Evolutionary conservation across 2,888 invertebrate genomes (phyloP), one percentile per base, ranked within the genome.

Genomic region (Patella depressa): DNA sequence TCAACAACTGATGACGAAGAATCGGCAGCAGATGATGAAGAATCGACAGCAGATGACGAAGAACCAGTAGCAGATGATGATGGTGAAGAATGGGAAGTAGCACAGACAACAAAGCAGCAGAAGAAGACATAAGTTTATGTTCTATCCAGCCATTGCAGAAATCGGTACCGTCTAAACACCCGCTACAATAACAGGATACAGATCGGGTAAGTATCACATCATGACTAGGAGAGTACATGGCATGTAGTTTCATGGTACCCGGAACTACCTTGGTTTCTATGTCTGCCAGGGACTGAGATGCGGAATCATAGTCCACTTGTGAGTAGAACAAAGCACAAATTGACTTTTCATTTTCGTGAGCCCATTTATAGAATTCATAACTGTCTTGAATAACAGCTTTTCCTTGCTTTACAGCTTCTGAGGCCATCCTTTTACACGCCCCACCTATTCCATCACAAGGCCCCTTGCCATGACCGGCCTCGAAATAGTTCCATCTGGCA

Each of bases 361-460:
- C 79, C 79, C 77, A 79, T 2, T 14, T 74, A 29, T 59, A 79
- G 59, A 79, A 79, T 15, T 73, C 55, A 5, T 45, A 9, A 17
- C 73, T 74, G 65, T 79, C 34, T 55, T 76, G 78, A 17, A 80
- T 80, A 1, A 72, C 65, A 1, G 70, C 74, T 55, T 79, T 82
- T 11, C 78, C 78, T 54, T 80, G 79, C 53, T 80, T 80, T 14
- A 80, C 71, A 15, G 79, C 80, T 53, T 82, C 77, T 12, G 78
- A 69, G 17, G 83, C 81, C 29, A 55, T 53, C 14, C 78, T 53
- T 73, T 80, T 81, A 5, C 69, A 59, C 17, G 71, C 73, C 0
- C 78, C 80, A 11, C 81, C 81, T 15, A 82, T 55, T 7, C 80
- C 82, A 73, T 84, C 83, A 77, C 82, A 82, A 7, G 79, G 73